Percentiles rank a stretch among this genome's conserved stretches.
Conservation (phyloP, 2,888 invertebrate genomes). For the Amitus sp. region DNA sequence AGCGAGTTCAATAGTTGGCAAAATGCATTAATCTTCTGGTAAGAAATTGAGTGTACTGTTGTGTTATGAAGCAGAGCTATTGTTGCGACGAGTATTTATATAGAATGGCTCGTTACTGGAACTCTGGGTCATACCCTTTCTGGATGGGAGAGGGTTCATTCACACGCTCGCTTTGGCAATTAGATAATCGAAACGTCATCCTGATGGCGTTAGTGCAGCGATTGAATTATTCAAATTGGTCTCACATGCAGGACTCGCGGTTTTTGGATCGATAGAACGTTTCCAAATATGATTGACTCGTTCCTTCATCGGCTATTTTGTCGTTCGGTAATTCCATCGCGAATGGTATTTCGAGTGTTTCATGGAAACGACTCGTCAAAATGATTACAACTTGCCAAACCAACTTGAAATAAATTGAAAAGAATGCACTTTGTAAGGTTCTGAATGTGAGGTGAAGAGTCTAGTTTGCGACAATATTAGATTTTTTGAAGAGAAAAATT, state of each 20-base stretch:
- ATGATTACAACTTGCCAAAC: too few relatives aligned
- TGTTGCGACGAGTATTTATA: slow-evolving; percentile 30
- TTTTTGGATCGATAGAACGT: background rate
- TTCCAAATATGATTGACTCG: too few relatives aligned
- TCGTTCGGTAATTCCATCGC: too few relatives aligned
- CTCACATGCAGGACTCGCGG: background rate
- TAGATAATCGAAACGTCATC: slow-evolving; percentile 33
- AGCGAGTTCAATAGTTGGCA: slow-evolving; percentile 1
- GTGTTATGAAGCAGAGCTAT: slow-evolving; percentile 34
- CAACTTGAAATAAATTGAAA: too few relatives aligned
- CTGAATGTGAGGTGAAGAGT: too few relatives aligned
- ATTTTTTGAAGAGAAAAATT: too few relatives aligned
- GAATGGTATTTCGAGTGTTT: too few relatives aligned
- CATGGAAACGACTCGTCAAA: too few relatives aligned
- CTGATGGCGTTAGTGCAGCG: slow-evolving; percentile 20
- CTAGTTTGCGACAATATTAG: too few relatives aligned
- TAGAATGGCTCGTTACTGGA: slow-evolving; percentile 25
- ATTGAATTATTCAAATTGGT: slow-evolving; percentile 20
- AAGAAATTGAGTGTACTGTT: slow-evolving; percentile 17
- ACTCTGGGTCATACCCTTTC: slow-evolving; percentile 4
- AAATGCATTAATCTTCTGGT: slow-evolving; percentile 27
- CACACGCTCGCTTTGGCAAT: slow-evolving; percentile 32
- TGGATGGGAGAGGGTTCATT: slow-evolving; percentile 17
- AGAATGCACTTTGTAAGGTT: too few relatives aligned
- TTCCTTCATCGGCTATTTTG: too few relatives aligned